A percentile compares a stretch with the other conserved stretches of the same genome.
Evolutionary conservation across 2,113 vertebrate genomes (phyloP).

Genomic region (Ptyas mucosa): DNA sequence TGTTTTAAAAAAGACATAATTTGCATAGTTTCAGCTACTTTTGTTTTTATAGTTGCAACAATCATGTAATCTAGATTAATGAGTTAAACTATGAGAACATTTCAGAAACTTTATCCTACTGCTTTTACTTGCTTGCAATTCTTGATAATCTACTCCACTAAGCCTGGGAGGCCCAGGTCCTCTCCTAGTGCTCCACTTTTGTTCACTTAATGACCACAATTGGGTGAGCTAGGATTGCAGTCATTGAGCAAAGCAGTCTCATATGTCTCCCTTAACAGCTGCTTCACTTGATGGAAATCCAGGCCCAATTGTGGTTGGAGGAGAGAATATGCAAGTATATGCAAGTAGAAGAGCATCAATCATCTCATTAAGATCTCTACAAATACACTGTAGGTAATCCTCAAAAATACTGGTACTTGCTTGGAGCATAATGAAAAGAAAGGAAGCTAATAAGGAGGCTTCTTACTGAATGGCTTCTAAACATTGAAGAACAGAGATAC

Average conservation of each 20-base stretch:
- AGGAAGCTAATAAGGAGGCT: neutral
- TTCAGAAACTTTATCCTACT: neutral
- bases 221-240: too few relatives aligned
- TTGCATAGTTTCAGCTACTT: neutral
- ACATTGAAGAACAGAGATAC: neutral
- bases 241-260: too few relatives aligned
- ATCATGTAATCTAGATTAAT: neutral
- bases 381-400: neutral
- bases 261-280: too few relatives aligned
- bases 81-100: neutral
- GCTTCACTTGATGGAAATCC: too few relatives aligned
- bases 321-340: neutral
- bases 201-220: too few relatives aligned
- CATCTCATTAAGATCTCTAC: neutral
- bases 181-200: too few relatives aligned
- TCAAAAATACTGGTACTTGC: neutral
- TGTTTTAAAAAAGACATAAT: neutral
- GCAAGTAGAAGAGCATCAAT: neutral
- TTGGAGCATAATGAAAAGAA: neutral
- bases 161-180: too few relatives aligned
- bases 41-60: neutral
- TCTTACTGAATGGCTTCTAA: neutral
- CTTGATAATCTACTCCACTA: neutral
- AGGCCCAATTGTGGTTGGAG: too few relatives aligned
- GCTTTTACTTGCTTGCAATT: neutral